phyloP scores from a whole-genome alignment of 2,888 invertebrate species.

The Exocentrus adspersus region DNA sequence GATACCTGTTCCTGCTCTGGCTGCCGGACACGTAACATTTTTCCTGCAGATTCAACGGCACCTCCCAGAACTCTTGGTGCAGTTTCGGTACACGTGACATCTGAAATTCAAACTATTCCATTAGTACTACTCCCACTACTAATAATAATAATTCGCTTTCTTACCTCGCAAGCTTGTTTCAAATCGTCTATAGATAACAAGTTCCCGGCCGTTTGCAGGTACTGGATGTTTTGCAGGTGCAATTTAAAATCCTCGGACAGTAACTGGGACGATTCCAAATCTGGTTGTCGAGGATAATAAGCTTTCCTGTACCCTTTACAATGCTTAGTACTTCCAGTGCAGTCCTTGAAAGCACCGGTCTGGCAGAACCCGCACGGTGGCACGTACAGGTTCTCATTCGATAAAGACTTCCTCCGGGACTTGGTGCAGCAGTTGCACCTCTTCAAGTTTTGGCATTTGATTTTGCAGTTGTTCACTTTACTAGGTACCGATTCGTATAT shows the following conservation, averaged over 20 bases:
- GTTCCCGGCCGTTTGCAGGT: conserved; percentile 76
- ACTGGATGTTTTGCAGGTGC: conserved; percentile 78
- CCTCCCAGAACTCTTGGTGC: conserved; percentile 93
- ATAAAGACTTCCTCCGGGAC: conserved; percentile 67
- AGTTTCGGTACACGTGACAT: conserved; percentile 73
- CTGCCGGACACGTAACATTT: conserved; percentile 90
- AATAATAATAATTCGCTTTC: too few species aligned
- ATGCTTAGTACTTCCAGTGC: conserved; percentile 48
- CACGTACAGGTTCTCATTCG: conserved; percentile 70
- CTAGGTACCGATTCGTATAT: conserved; percentile 60
- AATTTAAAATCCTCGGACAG: conserved; percentile 77
- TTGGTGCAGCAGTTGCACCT: conserved; percentile 56
- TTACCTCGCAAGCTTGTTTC: conserved; percentile 62
- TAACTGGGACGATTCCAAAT: conserved; percentile 72
- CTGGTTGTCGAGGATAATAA: conserved; percentile 60
- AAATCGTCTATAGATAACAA: conserved; percentile 71
- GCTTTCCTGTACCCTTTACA: conserved; percentile 57
- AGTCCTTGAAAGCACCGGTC: conserved; percentile 58
- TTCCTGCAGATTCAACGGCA: conserved; percentile 91
- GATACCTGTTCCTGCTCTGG: conserved; percentile 89
- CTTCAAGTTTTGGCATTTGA: conserved; percentile 53
- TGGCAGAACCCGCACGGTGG: conserved; percentile 64
- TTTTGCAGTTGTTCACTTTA: conserved; percentile 49
- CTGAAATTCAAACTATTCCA: conserved; percentile 53
- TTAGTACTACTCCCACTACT: too few species aligned